phyloP scores from a whole-genome alignment of 2,888 invertebrate genomes.

The Epicampocera succincta region DNA sequence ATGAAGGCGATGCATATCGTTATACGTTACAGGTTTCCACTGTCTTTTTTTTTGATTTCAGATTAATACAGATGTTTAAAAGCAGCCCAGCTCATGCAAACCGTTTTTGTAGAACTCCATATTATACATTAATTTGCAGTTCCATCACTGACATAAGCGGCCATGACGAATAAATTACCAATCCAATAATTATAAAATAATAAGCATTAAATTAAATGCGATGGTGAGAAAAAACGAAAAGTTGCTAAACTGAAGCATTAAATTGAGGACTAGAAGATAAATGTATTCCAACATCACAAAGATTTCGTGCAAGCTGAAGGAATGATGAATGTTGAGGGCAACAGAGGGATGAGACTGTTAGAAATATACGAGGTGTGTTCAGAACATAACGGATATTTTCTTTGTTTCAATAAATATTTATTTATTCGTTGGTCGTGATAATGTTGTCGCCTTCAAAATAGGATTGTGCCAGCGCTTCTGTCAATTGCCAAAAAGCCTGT shows the following conservation, averaged over 20 bases:
- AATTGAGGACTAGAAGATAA: constrained; percentile 53
- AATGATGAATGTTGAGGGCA: constrained; percentile 53
- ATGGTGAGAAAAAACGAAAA: constrained; percentile 59
- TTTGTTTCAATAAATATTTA: no score
- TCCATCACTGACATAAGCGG: constrained; percentile 75
- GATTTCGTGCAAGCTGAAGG: neutral
- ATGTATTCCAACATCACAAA: constrained; percentile 24
- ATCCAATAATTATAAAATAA: constrained; percentile 62
- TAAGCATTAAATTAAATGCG: constrained; percentile 63
- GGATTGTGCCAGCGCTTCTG: no score
- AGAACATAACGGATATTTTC: no score
- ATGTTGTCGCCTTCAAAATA: no score
- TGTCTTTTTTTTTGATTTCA: no score
- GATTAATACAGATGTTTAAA: no score
- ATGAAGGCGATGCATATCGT: no score
- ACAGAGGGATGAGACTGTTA: constrained; percentile 16
- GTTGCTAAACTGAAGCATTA: constrained; percentile 32
- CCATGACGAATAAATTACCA: constrained; percentile 74
- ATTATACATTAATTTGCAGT: constrained; percentile 74
- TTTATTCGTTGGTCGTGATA: no score
- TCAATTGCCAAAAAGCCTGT: no score
- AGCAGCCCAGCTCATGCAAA: no score
- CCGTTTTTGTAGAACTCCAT: no score
- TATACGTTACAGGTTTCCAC: no score
- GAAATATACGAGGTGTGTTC: constrained; percentile 63